Evolutionary conservation across 2,888 invertebrate genomes (phyloP).

Genomic region (Drosophila atroscutellata): DNA sequence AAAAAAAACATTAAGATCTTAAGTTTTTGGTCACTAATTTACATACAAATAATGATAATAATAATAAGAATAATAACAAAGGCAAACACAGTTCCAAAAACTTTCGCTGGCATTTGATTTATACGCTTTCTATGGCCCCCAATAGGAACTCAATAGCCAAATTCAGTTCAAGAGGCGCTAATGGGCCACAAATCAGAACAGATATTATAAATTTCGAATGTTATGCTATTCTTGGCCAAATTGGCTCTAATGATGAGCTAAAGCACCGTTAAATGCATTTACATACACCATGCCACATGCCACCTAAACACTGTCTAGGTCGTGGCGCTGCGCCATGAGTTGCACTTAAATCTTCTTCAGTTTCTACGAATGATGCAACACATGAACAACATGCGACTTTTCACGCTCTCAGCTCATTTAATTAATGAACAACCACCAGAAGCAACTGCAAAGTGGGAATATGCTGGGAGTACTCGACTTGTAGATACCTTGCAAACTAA

Average conservation of each 20-base stretch:
- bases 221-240: conserved; percentile 6
- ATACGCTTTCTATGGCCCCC: conserved; percentile 52
- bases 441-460: neutral
- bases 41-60: conserved; percentile 66
- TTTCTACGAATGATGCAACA: conserved; percentile 64
- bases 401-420: conserved; percentile 70
- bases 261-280: conserved; percentile 50
- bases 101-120: conserved; percentile 58
- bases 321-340: conserved; percentile 52
- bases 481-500: neutral
- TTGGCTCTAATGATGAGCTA: conserved; percentile 34
- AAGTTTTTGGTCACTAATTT: conserved; percentile 55
- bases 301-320: conserved; percentile 44
- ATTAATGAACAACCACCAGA: conserved; percentile 57
- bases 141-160: conserved; percentile 26
- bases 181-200: conserved; percentile 51
- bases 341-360: conserved; percentile 28
- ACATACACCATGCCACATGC: conserved; percentile 42
- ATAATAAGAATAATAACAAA: conserved; percentile 55
- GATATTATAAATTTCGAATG: conserved; percentile 41
- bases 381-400: conserved; percentile 68
- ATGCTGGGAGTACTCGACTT: neutral
- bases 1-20: conserved; percentile 40
- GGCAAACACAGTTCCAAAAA: conserved; percentile 20
- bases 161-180: conserved; percentile 53